Conservation (phyloP, 2,797 vertebrate genomes). For the Danio choprae region DNA sequence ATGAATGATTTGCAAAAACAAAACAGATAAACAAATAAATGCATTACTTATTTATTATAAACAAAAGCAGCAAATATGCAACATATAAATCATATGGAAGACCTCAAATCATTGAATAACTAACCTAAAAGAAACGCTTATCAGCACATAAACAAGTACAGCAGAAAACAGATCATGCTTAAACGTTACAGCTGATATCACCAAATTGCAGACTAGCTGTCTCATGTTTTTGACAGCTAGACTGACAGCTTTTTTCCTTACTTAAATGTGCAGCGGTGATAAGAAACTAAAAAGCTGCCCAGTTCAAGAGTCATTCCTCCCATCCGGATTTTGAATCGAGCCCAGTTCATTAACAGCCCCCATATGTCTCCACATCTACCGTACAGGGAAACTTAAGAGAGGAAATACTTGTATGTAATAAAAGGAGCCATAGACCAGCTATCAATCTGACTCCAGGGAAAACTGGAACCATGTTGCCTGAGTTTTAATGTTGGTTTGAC, state of each 20-base stretch:
- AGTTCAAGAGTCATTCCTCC: conserved; percentile 21
- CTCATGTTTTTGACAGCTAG: conserved; percentile 11
- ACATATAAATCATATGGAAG: background rate
- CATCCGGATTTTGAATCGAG: conserved; percentile 5
- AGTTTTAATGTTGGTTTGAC: conserved; percentile 59
- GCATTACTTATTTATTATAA: too few species aligned
- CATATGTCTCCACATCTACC: conserved; percentile 42
- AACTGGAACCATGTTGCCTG: conserved; percentile 58
- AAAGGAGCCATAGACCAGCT: conserved; percentile 60
- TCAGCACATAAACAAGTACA: background rate
- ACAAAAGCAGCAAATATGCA: too few species aligned
- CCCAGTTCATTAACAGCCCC: conserved; percentile 10
- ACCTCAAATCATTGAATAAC: background rate
- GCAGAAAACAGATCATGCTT: background rate
- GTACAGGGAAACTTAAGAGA: conserved; percentile 32
- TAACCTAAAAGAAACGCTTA: background rate
- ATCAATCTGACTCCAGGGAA: conserved; percentile 55
- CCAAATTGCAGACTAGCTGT: background rate
- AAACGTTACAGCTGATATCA: background rate
- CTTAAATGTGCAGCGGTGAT: background rate
- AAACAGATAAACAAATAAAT: too few species aligned
- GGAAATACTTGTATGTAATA: conserved; percentile 31
- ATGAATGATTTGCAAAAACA: too few species aligned
- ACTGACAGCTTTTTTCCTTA: conserved; percentile 5
- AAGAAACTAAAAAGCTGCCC: background rate